A percentile compares a stretch with the other conserved stretches of the same genome.
Evolutionary conservation across 2,888 invertebrate species (phyloP).

Genomic region (Tridacna gigas): DNA sequence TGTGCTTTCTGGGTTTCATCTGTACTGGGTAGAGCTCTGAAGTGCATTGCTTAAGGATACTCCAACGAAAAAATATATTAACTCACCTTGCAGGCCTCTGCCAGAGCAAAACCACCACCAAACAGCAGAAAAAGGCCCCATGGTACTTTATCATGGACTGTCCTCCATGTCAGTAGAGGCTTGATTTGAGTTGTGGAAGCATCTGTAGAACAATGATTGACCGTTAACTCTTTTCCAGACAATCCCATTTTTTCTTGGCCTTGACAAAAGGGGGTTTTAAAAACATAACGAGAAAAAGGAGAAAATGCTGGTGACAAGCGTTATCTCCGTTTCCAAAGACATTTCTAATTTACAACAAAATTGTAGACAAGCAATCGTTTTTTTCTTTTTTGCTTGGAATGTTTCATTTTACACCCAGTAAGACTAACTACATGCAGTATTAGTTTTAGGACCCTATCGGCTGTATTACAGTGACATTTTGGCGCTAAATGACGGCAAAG

Average conservation of each 20-base stretch:
- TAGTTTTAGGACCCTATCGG: no score
- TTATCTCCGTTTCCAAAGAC: background rate
- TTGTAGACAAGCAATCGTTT: no score
- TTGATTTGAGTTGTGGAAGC: slow-evolving; percentile 22
- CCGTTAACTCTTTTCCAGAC: background rate
- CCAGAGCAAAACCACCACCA: slow-evolving; percentile 94
- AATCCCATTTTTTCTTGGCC: background rate
- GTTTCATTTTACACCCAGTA: no score
- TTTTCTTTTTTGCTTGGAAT: no score
- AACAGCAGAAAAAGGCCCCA: slow-evolving; percentile 95
- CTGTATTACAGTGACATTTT: no score
- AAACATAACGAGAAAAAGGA: background rate
- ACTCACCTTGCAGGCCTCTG: slow-evolving; percentile 90
- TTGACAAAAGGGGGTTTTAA: background rate
- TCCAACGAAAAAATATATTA: no score
- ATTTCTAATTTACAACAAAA: no score
- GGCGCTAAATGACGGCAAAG: no score
- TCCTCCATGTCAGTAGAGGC: slow-evolving; percentile 93
- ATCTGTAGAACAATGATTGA: slow-evolving; percentile 20
- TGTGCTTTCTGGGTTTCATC: no score
- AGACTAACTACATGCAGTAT: no score
- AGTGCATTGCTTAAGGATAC: background rate
- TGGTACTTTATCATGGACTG: slow-evolving; percentile 93
- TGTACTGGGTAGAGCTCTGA: no score
- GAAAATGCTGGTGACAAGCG: background rate